These are phyloP conservation scores for Heliconius ethilla DNA, from an alignment of 2,888 invertebrate genomes.

Conservation along the genomic window DNA sequence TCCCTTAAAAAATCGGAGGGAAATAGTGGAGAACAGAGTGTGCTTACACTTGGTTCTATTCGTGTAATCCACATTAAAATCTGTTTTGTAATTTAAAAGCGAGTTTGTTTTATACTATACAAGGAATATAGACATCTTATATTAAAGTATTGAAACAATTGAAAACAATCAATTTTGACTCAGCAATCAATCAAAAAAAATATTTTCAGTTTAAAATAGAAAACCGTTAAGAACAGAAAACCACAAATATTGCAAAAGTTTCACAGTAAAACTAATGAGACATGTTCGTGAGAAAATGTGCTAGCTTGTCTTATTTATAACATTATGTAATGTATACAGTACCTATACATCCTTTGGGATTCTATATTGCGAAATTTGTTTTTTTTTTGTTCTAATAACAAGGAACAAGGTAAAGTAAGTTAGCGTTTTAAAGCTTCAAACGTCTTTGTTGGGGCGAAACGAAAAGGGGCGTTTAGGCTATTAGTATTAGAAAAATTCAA, in stretches of 20 bases:
- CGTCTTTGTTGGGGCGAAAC: not conserved
- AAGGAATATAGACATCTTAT: not conserved
- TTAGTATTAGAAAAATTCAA: too few species aligned
- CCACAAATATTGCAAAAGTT: constrained; percentile 15
- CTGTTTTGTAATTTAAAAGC: not conserved
- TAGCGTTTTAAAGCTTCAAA: not conserved
- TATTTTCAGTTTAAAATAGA: not conserved
- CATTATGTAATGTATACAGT: constrained; percentile 5
- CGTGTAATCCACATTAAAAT: not conserved
- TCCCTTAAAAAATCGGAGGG: too few species aligned
- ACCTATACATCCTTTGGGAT: constrained; percentile 14
- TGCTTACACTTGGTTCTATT: not conserved
- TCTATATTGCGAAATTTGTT: not conserved
- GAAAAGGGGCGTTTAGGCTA: too few species aligned
- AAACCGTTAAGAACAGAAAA: not conserved
- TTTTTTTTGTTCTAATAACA: constrained; percentile 12
- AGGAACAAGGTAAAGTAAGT: not conserved
- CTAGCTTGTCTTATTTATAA: constrained; percentile 19
- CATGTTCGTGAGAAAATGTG: not conserved
- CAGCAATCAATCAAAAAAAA: too few species aligned
- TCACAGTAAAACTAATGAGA: not conserved
- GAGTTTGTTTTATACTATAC: not conserved
- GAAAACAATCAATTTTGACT: not conserved
- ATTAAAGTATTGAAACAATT: not conserved
- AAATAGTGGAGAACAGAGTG: too few species aligned